These are phyloP conservation scores for Callinectes sapidus DNA, from an alignment of 2,888 invertebrate species.

Conservation along the genomic window DNA sequence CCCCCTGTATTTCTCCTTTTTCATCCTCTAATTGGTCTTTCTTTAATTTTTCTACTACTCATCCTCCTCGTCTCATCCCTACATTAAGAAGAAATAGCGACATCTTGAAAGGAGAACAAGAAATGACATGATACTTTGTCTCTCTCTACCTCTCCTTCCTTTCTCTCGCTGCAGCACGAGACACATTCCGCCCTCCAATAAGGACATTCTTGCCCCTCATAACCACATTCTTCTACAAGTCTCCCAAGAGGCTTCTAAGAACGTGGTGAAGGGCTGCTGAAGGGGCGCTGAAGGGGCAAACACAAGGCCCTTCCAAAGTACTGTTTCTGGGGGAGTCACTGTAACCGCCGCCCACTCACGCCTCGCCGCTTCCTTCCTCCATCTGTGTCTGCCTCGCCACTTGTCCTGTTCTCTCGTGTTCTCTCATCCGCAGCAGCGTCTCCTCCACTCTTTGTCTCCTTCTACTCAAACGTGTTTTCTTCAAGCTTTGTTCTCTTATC, in stretches of 20 bases:
- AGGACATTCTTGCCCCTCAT: constrained; percentile 10
- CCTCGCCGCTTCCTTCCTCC: not conserved
- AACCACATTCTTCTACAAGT: constrained; percentile 21
- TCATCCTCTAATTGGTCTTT: too few species aligned
- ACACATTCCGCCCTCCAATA: constrained; percentile 6
- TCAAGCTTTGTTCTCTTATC: too few species aligned
- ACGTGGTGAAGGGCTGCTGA: not conserved
- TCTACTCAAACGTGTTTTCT: too few species aligned
- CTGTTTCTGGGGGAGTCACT: not conserved
- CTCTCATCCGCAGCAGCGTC: not conserved
- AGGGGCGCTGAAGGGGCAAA: not conserved
- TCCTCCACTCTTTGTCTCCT: not conserved
- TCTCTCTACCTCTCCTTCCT: not conserved
- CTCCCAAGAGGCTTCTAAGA: not conserved
- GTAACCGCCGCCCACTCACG: not conserved
- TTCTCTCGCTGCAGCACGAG: not conserved
- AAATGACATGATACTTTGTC: not conserved
- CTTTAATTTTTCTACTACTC: too few species aligned
- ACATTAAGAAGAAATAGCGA: not conserved
- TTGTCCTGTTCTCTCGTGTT: not conserved
- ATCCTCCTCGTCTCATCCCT: too few species aligned
- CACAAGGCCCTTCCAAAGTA: not conserved
- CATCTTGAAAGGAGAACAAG: not conserved
- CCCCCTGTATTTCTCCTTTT: not conserved
- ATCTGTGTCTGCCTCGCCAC: not conserved